Conservation (phyloP, 2,797 vertebrate genomes). For the Huso huso region DNA sequence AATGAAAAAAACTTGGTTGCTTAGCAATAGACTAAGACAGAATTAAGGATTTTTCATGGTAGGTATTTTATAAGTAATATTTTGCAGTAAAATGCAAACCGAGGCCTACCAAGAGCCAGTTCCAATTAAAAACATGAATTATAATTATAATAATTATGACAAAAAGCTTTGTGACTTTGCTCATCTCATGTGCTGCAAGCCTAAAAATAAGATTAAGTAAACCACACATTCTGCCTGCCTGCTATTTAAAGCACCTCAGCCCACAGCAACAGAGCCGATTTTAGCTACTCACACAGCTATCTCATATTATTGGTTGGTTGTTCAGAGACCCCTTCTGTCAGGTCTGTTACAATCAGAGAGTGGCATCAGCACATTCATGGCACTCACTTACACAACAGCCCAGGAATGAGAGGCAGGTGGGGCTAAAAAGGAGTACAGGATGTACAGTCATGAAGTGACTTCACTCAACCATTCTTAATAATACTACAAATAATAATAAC, state of each 20-base stretch:
- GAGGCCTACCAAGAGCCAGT: neutral
- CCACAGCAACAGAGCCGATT: constrained; percentile 38
- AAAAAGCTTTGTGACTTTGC: neutral
- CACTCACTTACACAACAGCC: neutral
- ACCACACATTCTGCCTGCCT: constrained; percentile 10
- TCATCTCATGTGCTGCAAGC: neutral
- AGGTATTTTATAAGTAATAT: no score
- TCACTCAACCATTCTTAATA: no score
- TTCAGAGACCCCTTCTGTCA: neutral
- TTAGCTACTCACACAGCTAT: constrained; percentile 37
- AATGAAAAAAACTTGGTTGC: no score
- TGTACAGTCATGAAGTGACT: no score
- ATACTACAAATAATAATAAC: no score
- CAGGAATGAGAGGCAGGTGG: neutral
- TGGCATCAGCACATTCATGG: neutral
- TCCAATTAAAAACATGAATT: neutral
- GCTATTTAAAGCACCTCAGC: constrained; percentile 21
- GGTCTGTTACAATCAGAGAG: neutral
- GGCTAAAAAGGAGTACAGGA: no score
- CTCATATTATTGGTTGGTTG: constrained; percentile 13
- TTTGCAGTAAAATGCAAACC: no score
- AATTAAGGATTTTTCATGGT: no score
- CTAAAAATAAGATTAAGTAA: constrained; percentile 15
- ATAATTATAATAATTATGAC: neutral
- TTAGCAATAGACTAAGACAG: no score